A percentile compares a stretch with the other conserved stretches of the same genome.
phyloP scores from a whole-genome alignment of 2,113 vertebrate species.

The Ifrita kowaldi region DNA sequence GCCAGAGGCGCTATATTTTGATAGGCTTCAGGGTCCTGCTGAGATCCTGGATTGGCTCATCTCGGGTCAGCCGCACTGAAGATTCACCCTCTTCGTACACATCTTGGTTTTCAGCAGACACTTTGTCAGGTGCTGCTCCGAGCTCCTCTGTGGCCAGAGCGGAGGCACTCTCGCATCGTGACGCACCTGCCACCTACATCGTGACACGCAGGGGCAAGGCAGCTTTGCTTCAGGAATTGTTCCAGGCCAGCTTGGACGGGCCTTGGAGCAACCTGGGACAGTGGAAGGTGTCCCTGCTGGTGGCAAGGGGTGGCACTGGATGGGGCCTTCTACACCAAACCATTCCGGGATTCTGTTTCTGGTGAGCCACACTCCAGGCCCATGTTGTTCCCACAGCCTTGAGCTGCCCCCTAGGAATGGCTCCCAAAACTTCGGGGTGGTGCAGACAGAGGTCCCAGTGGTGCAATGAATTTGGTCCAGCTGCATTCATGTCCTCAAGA shows the following conservation, averaged over 20 bases:
- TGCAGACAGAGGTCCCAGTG: neutral
- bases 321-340: neutral
- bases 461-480: neutral
- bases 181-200: rapidly evolving
- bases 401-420: neutral
- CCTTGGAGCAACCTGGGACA: neutral
- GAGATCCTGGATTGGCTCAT: neutral
- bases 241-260: rapidly evolving
- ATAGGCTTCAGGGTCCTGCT: neutral
- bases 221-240: neutral
- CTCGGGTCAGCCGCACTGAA: rapidly evolving
- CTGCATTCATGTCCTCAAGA: neutral
- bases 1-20: neutral
- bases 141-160: neutral
- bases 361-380: neutral
- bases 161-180: neutral
- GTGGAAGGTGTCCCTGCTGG: neutral
- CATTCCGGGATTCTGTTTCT: neutral
- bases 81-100: neutral
- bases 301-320: neutral
- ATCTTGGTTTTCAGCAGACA: neutral
- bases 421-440: rapidly evolving
- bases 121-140: neutral
- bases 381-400: rapidly evolving
- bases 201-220: rapidly evolving